phyloP scores from a whole-genome alignment of 53 echinoderm and acorn worm species.

The Arbacia lixula region DNA sequence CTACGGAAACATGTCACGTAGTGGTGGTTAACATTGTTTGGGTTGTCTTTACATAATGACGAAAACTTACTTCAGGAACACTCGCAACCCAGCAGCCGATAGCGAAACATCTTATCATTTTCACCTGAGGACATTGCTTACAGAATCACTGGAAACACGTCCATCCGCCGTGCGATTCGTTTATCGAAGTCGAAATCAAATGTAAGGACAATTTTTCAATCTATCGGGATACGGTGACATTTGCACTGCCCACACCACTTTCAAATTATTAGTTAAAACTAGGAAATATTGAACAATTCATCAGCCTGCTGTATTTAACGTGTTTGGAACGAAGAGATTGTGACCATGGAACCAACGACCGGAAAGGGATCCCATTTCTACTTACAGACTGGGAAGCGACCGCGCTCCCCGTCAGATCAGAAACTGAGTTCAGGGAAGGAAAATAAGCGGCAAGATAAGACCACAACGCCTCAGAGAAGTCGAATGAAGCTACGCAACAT shows the following conservation, averaged over 20 bases:
- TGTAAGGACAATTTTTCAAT: too few relatives aligned
- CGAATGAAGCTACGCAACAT: background rate
- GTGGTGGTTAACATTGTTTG: too few relatives aligned
- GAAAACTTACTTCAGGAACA: too few relatives aligned
- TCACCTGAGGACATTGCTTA: too few relatives aligned
- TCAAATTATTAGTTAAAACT: background rate
- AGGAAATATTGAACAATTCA: background rate
- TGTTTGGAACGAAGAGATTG: background rate
- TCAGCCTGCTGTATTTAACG: background rate
- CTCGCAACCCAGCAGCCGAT: too few relatives aligned
- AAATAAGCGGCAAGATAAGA: slow-evolving; percentile 15
- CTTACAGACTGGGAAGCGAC: slow-evolving; percentile 5
- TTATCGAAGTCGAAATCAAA: too few relatives aligned
- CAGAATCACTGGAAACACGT: too few relatives aligned
- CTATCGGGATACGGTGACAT: too few relatives aligned
- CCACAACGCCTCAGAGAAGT: background rate
- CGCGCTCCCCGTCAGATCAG: slow-evolving; percentile 21
- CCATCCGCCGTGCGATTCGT: too few relatives aligned
- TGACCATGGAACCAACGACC: background rate
- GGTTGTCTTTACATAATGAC: too few relatives aligned
- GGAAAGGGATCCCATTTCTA: background rate
- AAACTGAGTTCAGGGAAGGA: slow-evolving; percentile 22
- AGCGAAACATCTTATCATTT: too few relatives aligned
- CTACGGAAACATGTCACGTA: too few relatives aligned
- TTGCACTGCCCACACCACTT: background rate